These are phyloP conservation scores for Drosophila navojoa DNA, from an alignment of 1,140 invertebrate species.

Conservation along the genomic window DNA sequence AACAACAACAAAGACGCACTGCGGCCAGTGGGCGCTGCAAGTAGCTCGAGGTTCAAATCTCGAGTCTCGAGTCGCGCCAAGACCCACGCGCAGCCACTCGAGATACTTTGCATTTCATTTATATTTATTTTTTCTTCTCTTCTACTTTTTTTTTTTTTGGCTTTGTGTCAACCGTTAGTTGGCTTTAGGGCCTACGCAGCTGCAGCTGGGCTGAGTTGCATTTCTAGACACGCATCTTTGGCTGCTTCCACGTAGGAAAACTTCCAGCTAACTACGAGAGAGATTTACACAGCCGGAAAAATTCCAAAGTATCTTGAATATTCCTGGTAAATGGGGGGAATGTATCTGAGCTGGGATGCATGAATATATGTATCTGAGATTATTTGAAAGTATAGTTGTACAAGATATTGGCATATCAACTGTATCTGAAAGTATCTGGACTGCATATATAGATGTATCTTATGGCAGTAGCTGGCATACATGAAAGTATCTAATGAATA, in stretches of 20 bases:
- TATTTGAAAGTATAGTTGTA: neutral
- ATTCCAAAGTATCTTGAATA: neutral
- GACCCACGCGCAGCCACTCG: conserved; percentile 32
- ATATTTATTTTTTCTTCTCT: neutral
- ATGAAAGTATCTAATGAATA: too few species aligned
- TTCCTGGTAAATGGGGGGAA: neutral
- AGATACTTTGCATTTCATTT: conserved; percentile 29
- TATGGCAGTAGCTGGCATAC: too few species aligned
- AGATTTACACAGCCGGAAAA: neutral
- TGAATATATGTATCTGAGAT: too few species aligned
- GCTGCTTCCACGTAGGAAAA: conserved; percentile 96
- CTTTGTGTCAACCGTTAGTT: conserved; percentile 43
- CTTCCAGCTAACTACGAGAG: conserved; percentile 29
- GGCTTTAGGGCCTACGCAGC: conserved; percentile 41
- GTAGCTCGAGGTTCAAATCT: neutral
- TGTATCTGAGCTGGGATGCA: neutral
- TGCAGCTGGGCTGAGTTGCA: conserved; percentile 32
- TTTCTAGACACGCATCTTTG: conserved; percentile 77
- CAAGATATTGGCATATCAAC: neutral
- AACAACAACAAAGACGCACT: neutral
- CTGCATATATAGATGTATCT: too few species aligned
- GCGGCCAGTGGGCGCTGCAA: conserved; percentile 23
- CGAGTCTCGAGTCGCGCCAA: neutral
- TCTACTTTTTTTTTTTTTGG: neutral
- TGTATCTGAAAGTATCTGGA: too few species aligned